phyloP scores from a whole-genome alignment of 2,113 vertebrate genomes.

The Thalassarche chlororhynchos region DNA sequence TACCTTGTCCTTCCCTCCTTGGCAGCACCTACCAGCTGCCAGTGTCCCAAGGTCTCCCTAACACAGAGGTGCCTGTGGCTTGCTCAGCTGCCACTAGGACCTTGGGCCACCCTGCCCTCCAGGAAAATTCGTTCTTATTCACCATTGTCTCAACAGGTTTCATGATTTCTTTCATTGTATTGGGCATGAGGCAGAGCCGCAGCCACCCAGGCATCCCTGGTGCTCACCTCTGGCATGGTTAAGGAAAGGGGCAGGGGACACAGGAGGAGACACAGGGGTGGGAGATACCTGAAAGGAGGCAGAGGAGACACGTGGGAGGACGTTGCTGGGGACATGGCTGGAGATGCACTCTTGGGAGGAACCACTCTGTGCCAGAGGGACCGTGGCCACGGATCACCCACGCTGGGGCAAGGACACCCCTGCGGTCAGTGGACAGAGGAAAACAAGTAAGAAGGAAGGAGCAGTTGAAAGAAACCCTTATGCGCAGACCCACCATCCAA shows the following conservation, averaged over 20 bases:
- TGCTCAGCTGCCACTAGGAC: neutral
- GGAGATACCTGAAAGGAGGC: neutral
- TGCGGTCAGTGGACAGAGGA: neutral
- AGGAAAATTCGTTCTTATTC: neutral
- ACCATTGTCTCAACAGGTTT: neutral
- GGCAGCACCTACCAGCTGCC: neutral
- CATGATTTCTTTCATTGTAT: neutral
- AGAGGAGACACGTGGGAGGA: neutral
- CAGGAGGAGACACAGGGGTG: neutral
- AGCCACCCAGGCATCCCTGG: accelerated
- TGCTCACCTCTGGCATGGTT: neutral
- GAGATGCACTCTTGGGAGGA: neutral
- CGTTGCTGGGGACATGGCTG: neutral
- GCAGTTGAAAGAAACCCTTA: neutral
- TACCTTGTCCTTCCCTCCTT: neutral
- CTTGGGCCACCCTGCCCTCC: neutral
- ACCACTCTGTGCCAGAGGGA: neutral
- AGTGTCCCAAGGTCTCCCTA: neutral
- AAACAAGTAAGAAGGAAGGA: neutral
- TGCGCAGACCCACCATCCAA: neutral
- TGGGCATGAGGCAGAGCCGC: neutral
- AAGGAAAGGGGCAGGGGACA: neutral
- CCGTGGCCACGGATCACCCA: accelerated
- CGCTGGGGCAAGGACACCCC: accelerated
- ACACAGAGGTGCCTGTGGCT: neutral